Conservation (phyloP, 2,888 invertebrate genomes). For the Ophion slaviceki region DNA sequence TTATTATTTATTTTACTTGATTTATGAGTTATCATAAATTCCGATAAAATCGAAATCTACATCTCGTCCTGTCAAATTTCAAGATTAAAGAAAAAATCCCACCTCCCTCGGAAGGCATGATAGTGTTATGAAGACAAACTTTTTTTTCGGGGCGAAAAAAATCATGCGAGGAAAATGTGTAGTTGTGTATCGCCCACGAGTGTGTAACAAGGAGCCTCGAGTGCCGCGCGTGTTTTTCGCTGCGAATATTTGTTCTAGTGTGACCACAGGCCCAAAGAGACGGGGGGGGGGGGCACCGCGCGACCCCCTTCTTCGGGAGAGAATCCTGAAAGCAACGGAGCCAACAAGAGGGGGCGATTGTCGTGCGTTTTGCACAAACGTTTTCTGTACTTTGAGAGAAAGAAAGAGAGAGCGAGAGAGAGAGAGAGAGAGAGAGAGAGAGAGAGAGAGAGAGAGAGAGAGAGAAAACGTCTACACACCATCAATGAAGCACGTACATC, state of each 20-base stretch:
- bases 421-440: constrained; percentile 52
- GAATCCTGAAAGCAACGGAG: constrained; percentile 55
- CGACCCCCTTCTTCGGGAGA: constrained; percentile 4
- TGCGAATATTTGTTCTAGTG: constrained; percentile 37
- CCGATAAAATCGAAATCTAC: background rate
- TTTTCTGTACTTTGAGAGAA: constrained; percentile 60
- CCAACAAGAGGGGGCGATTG: constrained; percentile 72
- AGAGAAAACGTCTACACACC: background rate
- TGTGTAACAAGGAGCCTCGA: too few species aligned
- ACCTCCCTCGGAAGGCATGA: too few species aligned
- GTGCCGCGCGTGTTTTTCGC: background rate
- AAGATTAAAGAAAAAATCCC: background rate
- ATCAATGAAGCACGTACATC: too few species aligned
- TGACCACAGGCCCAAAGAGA: constrained; percentile 34
- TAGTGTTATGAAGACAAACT: too few species aligned
- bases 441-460: constrained; percentile 40
- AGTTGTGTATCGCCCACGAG: background rate
- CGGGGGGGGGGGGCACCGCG: background rate
- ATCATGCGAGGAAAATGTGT: too few species aligned
- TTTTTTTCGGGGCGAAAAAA: too few species aligned
- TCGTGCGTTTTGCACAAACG: constrained; percentile 74
- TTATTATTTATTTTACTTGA: too few species aligned
- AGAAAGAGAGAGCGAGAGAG: constrained; percentile 46
- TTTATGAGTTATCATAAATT: too few species aligned
- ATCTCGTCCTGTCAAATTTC: background rate